Base-by-base conservation (phyloP, 2,888 invertebrate genomes). In the Temnothorax rugatulus region DNA sequence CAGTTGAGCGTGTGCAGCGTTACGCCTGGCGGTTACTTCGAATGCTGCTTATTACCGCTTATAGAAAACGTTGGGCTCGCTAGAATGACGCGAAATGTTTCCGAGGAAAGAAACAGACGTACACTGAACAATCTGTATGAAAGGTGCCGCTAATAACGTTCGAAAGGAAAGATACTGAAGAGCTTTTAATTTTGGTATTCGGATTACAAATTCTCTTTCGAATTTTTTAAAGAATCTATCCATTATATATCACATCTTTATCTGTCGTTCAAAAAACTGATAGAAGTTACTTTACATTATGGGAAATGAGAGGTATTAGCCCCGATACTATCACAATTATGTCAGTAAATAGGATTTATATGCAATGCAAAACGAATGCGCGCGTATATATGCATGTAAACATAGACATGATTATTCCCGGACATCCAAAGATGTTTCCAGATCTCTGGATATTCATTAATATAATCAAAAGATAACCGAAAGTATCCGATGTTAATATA, bases 1-100 rank as follows among this genome's bases (percentile, higher is more conserved):
- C 88, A 75, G 84, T 86, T 85, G 86, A 89, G 84, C 89, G 89
- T 76, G 71, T 69, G 85, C 83, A 66, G 52, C 85, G 85, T 71
- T 89, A 84, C 85, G 84, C 84, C 63, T 63, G 69, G 57, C 54
- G 77, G 15, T 73, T 64, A 81, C 84, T 76, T 34, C 82, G 41
- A 50, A 84, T 82, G 50, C 38, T 41, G 87, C 75, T 89, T 88
- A 89, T 88, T 85, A 89, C 66, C 82, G 50, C 9, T 77, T 50
- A 52, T 34, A 57, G 83, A 41, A 69, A 86, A 59, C 13, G 3
- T 2, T 13, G 11, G 29, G 11, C 38, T 69, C 25, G 44, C 38
- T 18, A 13, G 18, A 59, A 59, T 25, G 34, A 18, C 11, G 18
- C 15, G n/a, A 52, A 77, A 41, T 3, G 1, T 66, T 29, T 15